Evolutionary conservation across 2,888 invertebrate genomes (phyloP).

Genomic region (Euzophera pinguis): DNA sequence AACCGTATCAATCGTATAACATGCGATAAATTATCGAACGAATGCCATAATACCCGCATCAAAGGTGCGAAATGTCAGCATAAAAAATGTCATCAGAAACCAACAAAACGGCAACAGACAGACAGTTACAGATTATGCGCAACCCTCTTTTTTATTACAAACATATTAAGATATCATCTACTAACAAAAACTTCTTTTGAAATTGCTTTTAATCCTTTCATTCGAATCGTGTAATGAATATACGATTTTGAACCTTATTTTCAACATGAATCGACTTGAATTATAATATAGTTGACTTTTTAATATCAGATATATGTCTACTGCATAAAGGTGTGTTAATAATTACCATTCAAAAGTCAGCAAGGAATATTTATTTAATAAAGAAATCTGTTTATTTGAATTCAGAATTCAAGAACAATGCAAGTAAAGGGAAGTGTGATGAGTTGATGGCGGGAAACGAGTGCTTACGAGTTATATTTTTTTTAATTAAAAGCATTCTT

Average conservation of each 20-base stretch:
- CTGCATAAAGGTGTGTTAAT: slow-evolving; percentile 2
- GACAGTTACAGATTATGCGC: slow-evolving; percentile 76
- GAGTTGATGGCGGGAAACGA: slow-evolving; percentile 32
- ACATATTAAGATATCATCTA: slow-evolving; percentile 75
- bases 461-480: not conserved
- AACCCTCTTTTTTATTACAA: slow-evolving; percentile 67
- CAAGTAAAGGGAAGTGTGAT: slow-evolving; percentile 57
- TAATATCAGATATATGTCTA: slow-evolving; percentile 10
- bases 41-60: slow-evolving; percentile 40
- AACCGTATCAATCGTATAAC: not conserved
- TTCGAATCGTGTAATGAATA: not conserved
- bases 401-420: slow-evolving; percentile 60
- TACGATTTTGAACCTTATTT: slow-evolving; percentile 1
- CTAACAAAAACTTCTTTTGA: slow-evolving; percentile 59
- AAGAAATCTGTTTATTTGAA: slow-evolving; percentile 55
- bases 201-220: slow-evolving; percentile 60
- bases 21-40: slow-evolving; percentile 16
- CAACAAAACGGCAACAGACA: slow-evolving; percentile 46
- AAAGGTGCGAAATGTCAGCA: slow-evolving; percentile 63
- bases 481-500: not conserved
- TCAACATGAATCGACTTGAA: not conserved
- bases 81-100: slow-evolving; percentile 29
- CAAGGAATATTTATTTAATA: slow-evolving; percentile 43
- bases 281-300: slow-evolving; percentile 9
- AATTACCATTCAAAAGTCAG: slow-evolving; percentile 48